Evolutionary conservation across 2,888 invertebrate species (phyloP), one percentile per base, ranked within the genome.

Genomic region (Eilema caniola): DNA sequence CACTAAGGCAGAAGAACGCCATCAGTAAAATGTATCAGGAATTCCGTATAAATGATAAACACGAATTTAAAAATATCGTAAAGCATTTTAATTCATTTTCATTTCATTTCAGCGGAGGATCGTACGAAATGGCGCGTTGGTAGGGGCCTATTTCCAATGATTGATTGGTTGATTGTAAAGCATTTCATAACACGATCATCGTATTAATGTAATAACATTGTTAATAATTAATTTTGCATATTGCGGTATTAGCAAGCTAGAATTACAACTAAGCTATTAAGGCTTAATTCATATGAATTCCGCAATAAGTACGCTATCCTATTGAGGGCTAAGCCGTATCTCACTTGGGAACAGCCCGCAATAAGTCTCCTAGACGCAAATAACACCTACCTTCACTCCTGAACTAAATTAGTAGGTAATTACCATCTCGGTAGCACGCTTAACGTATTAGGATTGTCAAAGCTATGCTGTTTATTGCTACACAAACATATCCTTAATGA

Each of bases 331-430:
- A 59, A 68, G 67, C 71, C 75, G 64, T 77, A 80, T 72, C 75
- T 80, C 76, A 80, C 66, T 66, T 80, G 77, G 82, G 78, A 83
- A 82, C 77, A 75, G 68, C 76, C 79, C 75, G 75, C 77, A 75
- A 71, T 85, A 84, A 81, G 74, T 75, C 71, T 64, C 62, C 67
- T 72, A 67, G 80, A 84, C 84, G 79, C 78, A 81, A 85, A 86
- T 84, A 84, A 78, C 82, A 31, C 56, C 66, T 68, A 72, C 77
- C 78, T 73, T 79, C 83, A 82, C 85, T 80, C 80, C 77, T 75
- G 80, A 78, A 78, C 79, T 88, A 84, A 91, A 88, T 86, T 90
- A 90, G 90, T 87, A 85, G 81, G 86, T 88, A 89, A 90, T 91
- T 88, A 88, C 75, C 73, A 76, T 79, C 81, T 73, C 69, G 31